Conservation (phyloP, 2,888 invertebrate species). For the Heteromyza rotundicornis region DNA sequence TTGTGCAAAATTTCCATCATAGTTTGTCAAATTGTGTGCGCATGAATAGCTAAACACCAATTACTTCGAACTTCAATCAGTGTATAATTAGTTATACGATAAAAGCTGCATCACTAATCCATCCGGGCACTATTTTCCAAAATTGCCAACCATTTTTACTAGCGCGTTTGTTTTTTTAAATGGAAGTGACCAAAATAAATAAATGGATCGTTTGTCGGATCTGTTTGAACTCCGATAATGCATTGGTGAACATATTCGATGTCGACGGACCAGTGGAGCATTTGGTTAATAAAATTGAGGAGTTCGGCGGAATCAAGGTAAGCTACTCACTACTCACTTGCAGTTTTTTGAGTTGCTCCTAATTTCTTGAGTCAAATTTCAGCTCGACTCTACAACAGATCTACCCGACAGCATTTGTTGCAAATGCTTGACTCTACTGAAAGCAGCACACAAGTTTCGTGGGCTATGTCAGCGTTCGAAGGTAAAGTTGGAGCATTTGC, state of each 20-base stretch:
- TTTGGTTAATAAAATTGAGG: slow-evolving; percentile 38
- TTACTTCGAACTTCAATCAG: too few species aligned
- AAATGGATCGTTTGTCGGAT: slow-evolving; percentile 43
- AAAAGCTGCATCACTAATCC: too few species aligned
- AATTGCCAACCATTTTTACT: slow-evolving; percentile 31
- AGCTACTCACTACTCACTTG: neutral
- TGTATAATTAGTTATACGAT: too few species aligned
- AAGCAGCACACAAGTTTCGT: slow-evolving; percentile 39
- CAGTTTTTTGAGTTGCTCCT: too few species aligned
- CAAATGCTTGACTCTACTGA: slow-evolving; percentile 39
- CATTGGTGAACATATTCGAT: slow-evolving; percentile 37
- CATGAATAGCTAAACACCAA: too few species aligned
- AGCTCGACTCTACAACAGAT: slow-evolving; percentile 35
- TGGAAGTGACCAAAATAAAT: slow-evolving; percentile 14
- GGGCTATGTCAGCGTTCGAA: slow-evolving; percentile 37
- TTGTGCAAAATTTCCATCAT: too few species aligned
- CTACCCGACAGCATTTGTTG: slow-evolving; percentile 44
- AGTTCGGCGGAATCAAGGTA: slow-evolving; percentile 48
- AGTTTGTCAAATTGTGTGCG: too few species aligned
- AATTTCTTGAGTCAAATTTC: too few species aligned
- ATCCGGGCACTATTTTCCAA: too few species aligned
- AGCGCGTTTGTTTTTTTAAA: too few species aligned
- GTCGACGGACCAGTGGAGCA: slow-evolving; percentile 24
- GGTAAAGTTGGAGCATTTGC: slow-evolving; percentile 10
- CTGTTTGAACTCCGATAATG: slow-evolving; percentile 39